These are phyloP conservation scores for Mythimna albipuncta DNA, from an alignment of 2,888 invertebrate genomes.

Conservation along the genomic window DNA sequence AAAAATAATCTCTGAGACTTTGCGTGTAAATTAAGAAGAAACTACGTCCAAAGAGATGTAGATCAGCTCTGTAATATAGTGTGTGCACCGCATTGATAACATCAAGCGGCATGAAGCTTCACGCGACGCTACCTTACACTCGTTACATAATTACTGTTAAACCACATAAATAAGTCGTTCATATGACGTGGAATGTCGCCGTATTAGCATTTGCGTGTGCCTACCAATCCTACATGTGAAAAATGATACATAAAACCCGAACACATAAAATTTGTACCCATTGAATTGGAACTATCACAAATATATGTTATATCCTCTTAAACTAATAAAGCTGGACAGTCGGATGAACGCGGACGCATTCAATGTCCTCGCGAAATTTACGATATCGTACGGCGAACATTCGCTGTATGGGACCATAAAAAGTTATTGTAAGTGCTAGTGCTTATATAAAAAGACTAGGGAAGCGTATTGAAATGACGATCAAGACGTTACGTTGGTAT, in stretches of 20 bases:
- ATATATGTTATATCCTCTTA: constrained; percentile 66
- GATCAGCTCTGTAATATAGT: constrained; percentile 44
- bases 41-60: constrained; percentile 42
- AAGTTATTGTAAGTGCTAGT: constrained; percentile 68
- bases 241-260: constrained; percentile 53
- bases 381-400: constrained; percentile 68
- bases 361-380: constrained; percentile 72
- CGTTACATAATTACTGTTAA: constrained; percentile 60
- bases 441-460: constrained; percentile 62
- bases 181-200: constrained; percentile 50
- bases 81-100: constrained; percentile 51
- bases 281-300: constrained; percentile 68
- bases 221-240: constrained; percentile 47
- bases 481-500: constrained; percentile 65
- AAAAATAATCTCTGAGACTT: constrained; percentile 27
- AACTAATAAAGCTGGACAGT: constrained; percentile 69
- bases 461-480: constrained; percentile 64
- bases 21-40: constrained; percentile 51
- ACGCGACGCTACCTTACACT: constrained; percentile 51
- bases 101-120: constrained; percentile 48
- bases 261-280: constrained; percentile 67
- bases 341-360: constrained; percentile 67
- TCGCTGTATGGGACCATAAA: constrained; percentile 72
- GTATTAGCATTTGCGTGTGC: constrained; percentile 59
- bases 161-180: constrained; percentile 56